Evolutionary conservation across 2,888 invertebrate genomes (phyloP).

Genomic region (Bhutanitis thaidina): DNA sequence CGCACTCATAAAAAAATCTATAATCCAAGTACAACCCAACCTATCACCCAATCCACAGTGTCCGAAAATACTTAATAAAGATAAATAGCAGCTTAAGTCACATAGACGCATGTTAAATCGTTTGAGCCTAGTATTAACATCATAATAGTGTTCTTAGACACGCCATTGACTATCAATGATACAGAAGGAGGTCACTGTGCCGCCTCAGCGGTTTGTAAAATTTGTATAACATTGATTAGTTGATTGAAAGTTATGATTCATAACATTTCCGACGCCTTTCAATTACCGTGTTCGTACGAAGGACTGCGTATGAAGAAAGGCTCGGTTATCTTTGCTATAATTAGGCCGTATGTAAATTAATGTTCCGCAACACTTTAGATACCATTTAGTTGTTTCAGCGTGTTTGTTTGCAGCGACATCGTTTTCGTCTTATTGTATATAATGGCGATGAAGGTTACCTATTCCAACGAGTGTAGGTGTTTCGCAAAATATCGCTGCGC

Average conservation of each 20-base stretch:
- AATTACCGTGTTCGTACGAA: slow-evolving; percentile 15
- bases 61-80: slow-evolving; percentile 52
- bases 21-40: slow-evolving; percentile 43
- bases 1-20: slow-evolving; percentile 31
- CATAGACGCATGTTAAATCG: slow-evolving; percentile 36
- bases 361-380: slow-evolving; percentile 24
- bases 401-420: slow-evolving; percentile 26
- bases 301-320: slow-evolving; percentile 18
- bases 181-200: slow-evolving; percentile 38
- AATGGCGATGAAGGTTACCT: slow-evolving; percentile 46
- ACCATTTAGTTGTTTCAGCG: slow-evolving; percentile 30
- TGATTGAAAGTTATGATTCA: slow-evolving; percentile 8
- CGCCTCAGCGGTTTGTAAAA: slow-evolving; percentile 32
- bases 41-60: slow-evolving; percentile 39
- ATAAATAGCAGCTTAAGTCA: slow-evolving; percentile 51
- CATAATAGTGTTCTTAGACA: slow-evolving; percentile 33
- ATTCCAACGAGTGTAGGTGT: slow-evolving; percentile 34
- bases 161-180: slow-evolving; percentile 29
- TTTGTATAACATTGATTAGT: slow-evolving; percentile 25
- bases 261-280: slow-evolving; percentile 12
- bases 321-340: slow-evolving; percentile 21
- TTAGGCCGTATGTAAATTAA: slow-evolving; percentile 22
- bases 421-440: slow-evolving; percentile 19
- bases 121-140: slow-evolving; percentile 40
- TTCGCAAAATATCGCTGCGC: slow-evolving; percentile 64